These are phyloP conservation scores for Tillus elongatus DNA, from an alignment of 2,888 invertebrate species.

Conservation along the genomic window DNA sequence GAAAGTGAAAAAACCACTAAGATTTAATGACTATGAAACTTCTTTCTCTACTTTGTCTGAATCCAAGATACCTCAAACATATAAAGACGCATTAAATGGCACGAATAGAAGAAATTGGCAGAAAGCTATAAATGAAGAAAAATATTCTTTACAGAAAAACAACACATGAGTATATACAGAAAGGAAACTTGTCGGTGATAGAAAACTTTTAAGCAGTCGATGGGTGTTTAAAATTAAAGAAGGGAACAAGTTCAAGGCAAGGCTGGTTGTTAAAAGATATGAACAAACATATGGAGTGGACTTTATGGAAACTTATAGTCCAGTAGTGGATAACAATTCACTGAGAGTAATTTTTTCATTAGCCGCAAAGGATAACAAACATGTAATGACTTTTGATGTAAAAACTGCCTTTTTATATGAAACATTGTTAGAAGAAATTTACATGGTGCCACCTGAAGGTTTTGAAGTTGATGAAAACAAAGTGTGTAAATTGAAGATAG, in stretches of 20 bases:
- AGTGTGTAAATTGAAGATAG: conserved; percentile 30
- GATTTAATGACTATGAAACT: conserved; percentile 8
- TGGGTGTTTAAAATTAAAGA: conserved; percentile 23
- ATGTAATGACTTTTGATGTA: conserved; percentile 1
- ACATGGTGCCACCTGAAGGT: conserved; percentile 5
- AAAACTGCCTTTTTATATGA: conserved; percentile 6
- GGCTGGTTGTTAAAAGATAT: conserved; percentile 19
- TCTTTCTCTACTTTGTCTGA: no score
- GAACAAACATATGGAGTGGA: conserved; percentile 16
- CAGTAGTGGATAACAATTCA: conserved; percentile 10
- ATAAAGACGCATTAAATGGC: conserved; percentile 9
- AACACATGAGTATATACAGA: conserved; percentile 18
- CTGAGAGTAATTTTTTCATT: conserved; percentile 13
- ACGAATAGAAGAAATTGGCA: conserved; percentile 12
- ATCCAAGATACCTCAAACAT: no score
- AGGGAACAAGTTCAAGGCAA: conserved; percentile 19
- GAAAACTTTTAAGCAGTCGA: conserved; percentile 17
- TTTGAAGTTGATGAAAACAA: conserved; percentile 19
- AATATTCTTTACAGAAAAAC: conserved; percentile 19
- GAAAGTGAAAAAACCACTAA: conserved; percentile 1
- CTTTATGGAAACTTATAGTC: conserved; percentile 13
- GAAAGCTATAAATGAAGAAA: conserved; percentile 19
- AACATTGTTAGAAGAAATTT: not conserved
- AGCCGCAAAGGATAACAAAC: not conserved
- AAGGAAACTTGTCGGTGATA: conserved; percentile 13